Evolutionary conservation across 2,888 invertebrate genomes (phyloP).

Genomic region (Lasioglossum morio): DNA sequence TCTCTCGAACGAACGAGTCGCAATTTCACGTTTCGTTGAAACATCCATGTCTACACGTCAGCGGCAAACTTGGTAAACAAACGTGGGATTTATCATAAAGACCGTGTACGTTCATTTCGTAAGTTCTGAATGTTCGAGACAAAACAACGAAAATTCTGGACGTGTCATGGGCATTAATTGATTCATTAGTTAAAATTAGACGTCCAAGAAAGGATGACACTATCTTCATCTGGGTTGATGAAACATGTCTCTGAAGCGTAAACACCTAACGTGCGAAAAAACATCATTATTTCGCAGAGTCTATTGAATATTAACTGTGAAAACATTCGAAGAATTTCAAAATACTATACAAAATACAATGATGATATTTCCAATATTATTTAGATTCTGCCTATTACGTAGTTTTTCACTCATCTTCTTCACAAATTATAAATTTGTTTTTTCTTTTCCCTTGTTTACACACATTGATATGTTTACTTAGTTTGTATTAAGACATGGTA

Average conservation of each 20-base stretch:
- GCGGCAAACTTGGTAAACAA: not conserved
- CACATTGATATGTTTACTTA: too few species aligned
- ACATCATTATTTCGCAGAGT: not conserved
- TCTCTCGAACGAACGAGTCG: not conserved
- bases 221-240: not conserved
- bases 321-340: too few species aligned
- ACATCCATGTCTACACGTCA: not conserved
- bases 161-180: not conserved
- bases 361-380: too few species aligned
- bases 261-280: not conserved
- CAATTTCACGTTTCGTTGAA: not conserved
- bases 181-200: not conserved
- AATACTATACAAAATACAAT: too few species aligned
- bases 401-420: too few species aligned
- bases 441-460: too few species aligned
- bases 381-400: too few species aligned
- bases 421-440: too few species aligned
- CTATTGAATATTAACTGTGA: not conserved
- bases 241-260: not conserved
- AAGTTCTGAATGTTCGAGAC: not conserved
- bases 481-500: too few species aligned
- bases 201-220: not conserved
- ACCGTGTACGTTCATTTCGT: not conserved
- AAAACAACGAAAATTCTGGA: not conserved
- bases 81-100: not conserved